These are phyloP conservation scores for Stramonita haemastoma DNA, from an alignment of 2,888 invertebrate species.

Conservation along the genomic window DNA sequence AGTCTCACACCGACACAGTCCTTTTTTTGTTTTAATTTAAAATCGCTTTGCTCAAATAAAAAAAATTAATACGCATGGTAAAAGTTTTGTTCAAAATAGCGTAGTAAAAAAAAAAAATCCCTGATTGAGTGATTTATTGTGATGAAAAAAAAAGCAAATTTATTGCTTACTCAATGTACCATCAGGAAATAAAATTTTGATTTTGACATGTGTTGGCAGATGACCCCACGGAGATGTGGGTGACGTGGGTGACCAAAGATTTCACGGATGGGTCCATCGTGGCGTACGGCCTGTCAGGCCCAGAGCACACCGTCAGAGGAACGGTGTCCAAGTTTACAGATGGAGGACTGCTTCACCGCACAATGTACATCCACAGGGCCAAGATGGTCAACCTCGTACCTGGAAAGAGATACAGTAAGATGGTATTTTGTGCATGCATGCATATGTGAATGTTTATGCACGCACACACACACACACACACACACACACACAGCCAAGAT, in stretches of 20 bases:
- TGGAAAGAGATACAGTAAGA: constrained; percentile 68
- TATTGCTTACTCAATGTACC: too few species aligned
- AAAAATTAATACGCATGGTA: too few species aligned
- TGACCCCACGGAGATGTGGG: constrained; percentile 55
- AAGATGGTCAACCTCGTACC: constrained; percentile 63
- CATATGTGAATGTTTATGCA: neutral
- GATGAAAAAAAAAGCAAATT: too few species aligned
- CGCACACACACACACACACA: constrained; percentile 12
- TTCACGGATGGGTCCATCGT: constrained; percentile 52
- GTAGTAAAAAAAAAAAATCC: too few species aligned
- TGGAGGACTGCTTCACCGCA: constrained; percentile 59
- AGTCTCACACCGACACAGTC: too few species aligned
- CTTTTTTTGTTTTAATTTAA: too few species aligned
- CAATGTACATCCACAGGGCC: constrained; percentile 72
- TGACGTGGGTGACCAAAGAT: constrained; percentile 65
- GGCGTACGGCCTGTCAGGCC: constrained; percentile 51
- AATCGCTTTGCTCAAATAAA: too few species aligned
- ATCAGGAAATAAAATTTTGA: too few species aligned
- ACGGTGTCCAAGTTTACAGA: constrained; percentile 68
- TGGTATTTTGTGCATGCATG: neutral
- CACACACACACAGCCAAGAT: neutral
- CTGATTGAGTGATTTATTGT: too few species aligned
- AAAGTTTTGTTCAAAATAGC: too few species aligned
- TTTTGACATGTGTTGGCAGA: constrained; percentile 34
- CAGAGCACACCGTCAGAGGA: constrained; percentile 53